Evolutionary conservation across 1,140 invertebrate genomes (phyloP).

Genomic region (Drosophila bocki): DNA sequence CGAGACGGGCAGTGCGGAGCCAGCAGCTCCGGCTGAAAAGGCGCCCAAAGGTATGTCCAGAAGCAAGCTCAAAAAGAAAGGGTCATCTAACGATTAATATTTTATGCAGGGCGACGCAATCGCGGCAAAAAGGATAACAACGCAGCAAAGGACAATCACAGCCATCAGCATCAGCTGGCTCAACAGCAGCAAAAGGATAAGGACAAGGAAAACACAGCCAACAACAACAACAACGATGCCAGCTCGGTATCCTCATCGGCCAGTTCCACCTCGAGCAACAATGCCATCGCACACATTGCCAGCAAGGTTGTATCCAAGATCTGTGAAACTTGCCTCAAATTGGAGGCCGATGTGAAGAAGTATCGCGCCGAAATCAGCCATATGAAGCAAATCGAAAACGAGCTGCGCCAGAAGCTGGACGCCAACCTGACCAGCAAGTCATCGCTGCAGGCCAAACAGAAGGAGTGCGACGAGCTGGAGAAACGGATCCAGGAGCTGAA

Average conservation of each 20-base stretch:
- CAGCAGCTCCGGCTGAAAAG: constrained; percentile 70
- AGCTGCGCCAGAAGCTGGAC: constrained; percentile 92
- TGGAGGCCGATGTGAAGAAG: constrained; percentile 91
- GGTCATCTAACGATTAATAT: background rate
- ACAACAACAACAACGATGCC: constrained; percentile 67
- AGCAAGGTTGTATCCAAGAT: constrained; percentile 84
- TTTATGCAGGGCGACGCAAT: constrained; percentile 72
- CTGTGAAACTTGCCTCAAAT: constrained; percentile 85
- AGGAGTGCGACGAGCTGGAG: constrained; percentile 83
- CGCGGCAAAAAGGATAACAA: constrained; percentile 83
- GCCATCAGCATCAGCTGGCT: constrained; percentile 64
- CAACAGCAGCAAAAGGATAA: constrained; percentile 62
- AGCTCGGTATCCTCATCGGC: constrained; percentile 74
- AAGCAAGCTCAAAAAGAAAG: background rate
- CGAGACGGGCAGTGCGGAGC: constrained; percentile 51
- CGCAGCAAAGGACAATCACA: constrained; percentile 84
- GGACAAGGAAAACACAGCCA: constrained; percentile 58
- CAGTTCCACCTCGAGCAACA: constrained; percentile 68
- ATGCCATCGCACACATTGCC: constrained; percentile 78
- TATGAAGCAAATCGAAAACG: constrained; percentile 92
- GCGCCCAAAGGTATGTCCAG: constrained; percentile 65
- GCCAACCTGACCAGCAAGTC: constrained; percentile 81
- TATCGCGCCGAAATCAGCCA: constrained; percentile 92
- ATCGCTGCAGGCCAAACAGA: constrained; percentile 84
- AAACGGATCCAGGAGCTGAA: constrained; percentile 89